Base-by-base conservation (phyloP, 2,797 vertebrate species). In the Macrochelys suwanniensis region DNA sequence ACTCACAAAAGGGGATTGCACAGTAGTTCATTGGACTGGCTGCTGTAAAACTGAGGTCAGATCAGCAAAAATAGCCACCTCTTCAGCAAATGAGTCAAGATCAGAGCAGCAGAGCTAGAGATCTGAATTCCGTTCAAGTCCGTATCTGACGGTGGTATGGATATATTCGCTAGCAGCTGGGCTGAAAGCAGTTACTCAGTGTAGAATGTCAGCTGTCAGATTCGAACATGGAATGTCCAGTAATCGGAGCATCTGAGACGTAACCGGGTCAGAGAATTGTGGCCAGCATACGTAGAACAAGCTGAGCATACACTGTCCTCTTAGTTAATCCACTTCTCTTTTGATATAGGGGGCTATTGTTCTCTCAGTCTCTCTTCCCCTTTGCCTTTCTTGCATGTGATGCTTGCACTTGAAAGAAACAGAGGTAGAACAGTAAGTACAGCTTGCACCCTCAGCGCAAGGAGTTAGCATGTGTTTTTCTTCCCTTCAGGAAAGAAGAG, bases 41-140 rank as follows among this genome's bases (percentile, higher is more conserved):
- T 96, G 98, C 97, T 96, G 97, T 79, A 94, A 65, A 95, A 98
- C 97, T 98, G 97, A 98, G 97, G 96, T 98, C 98, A 98, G 94
- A 94, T 92, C 94, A 97, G 94, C 98, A 97, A 98, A 98, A 98
- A 98, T 98, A 98, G 96, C 95, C 89, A 80, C 85, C 94, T 88
- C 93, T 95, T 93, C 95, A 96, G 96, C 80, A 94, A 84, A 90
- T 78, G 97, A 96, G 97, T 95, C 92, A 82, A 59, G 92, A 86
- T 84, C 91, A 4, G 11, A 59, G 80, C 93, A 78, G 93, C 87
- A 80, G 50, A 87, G 89, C 1, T 6, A 42, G 7, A 53, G 94
- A 1, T 83, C 10, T 85, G 85, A 54, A 5, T 84, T 79, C 13
- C 16, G 57, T n/a, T 53, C 2, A 0, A 79, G 89, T 51, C n/a